Evolutionary conservation across 2,888 invertebrate genomes (phyloP).

Genomic region (Andrena hattorfiana): DNA sequence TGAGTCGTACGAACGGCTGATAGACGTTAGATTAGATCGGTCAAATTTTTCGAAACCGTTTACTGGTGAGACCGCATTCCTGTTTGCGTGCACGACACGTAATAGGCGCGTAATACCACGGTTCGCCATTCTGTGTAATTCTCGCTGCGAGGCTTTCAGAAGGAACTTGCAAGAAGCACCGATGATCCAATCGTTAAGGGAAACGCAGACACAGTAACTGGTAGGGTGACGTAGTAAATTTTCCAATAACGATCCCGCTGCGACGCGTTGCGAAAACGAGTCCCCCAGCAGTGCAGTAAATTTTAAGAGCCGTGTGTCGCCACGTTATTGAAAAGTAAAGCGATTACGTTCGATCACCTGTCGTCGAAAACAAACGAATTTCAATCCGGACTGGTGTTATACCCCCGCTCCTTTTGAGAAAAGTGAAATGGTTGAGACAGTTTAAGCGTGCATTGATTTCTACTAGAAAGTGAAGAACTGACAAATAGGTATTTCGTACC

Average conservation of each 20-base stretch:
- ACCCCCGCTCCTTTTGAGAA: not conserved
- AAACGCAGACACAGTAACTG: constrained; percentile 11
- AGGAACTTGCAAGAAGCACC: constrained; percentile 27
- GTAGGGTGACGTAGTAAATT: constrained; percentile 44
- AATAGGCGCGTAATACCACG: constrained; percentile 63
- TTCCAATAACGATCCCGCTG: constrained; percentile 51
- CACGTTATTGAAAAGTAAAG: constrained; percentile 29
- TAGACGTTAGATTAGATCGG: constrained; percentile 50
- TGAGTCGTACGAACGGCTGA: constrained; percentile 42
- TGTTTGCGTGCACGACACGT: constrained; percentile 53
- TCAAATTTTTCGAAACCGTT: constrained; percentile 55
- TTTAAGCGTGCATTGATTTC: not conserved
- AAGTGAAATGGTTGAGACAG: not conserved
- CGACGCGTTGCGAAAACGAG: constrained; percentile 21
- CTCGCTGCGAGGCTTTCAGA: constrained; percentile 42
- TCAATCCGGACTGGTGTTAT: not conserved
- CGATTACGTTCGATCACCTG: constrained; percentile 34
- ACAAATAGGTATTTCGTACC: too few relatives aligned
- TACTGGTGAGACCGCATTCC: constrained; percentile 65
- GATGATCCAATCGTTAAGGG: constrained; percentile 43
- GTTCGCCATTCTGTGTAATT: constrained; percentile 46
- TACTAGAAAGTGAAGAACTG: not conserved
- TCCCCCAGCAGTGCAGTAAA: constrained; percentile 24
- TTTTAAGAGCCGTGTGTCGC: constrained; percentile 11
- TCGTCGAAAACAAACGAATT: not conserved